Evolutionary conservation across 1,140 invertebrate species (phyloP).

Genomic region (Drosophila parvula): DNA sequence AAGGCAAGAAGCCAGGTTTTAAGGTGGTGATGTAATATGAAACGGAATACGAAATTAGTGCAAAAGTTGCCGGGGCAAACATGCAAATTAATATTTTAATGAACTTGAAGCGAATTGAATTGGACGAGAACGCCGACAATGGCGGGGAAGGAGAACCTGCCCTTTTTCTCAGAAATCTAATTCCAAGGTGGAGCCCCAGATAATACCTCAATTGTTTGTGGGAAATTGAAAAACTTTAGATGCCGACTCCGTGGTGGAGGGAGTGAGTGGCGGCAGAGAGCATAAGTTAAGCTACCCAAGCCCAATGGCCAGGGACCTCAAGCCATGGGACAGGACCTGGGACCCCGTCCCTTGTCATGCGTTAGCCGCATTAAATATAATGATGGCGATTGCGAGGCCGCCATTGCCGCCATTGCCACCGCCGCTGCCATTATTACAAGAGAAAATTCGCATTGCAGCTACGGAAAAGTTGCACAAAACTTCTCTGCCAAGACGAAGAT

Average conservation of each 20-base stretch:
- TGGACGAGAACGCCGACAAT: not conserved
- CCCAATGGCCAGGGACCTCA: constrained; percentile 1
- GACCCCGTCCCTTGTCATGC: constrained; percentile 34
- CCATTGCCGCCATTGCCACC: not conserved
- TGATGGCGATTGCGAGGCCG: constrained; percentile 68
- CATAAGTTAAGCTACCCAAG: constrained; percentile 52
- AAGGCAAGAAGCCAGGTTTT: not conserved
- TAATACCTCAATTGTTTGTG: constrained; percentile 82
- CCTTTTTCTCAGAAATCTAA: not conserved
- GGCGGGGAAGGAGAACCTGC: not conserved
- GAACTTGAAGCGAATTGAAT: constrained; percentile 46
- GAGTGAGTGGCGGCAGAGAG: constrained; percentile 20
- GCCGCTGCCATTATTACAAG: constrained; percentile 67
- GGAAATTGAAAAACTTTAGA: constrained; percentile 79
- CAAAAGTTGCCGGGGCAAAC: constrained; percentile 47
- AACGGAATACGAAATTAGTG: constrained; percentile 31
- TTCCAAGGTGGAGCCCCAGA: constrained; percentile 36
- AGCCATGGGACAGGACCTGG: not conserved
- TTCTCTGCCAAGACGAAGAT: constrained; percentile 45
- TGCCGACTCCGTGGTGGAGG: constrained; percentile 31
- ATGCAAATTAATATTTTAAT: constrained; percentile 83
- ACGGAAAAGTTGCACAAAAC: constrained; percentile 72
- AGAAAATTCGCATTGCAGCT: constrained; percentile 73
- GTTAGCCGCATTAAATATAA: constrained; percentile 80
- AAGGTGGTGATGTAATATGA: not conserved